These are phyloP conservation scores for Taenioides sp. DNA, from an alignment of 2,797 vertebrate genomes.

Conservation along the genomic window DNA sequence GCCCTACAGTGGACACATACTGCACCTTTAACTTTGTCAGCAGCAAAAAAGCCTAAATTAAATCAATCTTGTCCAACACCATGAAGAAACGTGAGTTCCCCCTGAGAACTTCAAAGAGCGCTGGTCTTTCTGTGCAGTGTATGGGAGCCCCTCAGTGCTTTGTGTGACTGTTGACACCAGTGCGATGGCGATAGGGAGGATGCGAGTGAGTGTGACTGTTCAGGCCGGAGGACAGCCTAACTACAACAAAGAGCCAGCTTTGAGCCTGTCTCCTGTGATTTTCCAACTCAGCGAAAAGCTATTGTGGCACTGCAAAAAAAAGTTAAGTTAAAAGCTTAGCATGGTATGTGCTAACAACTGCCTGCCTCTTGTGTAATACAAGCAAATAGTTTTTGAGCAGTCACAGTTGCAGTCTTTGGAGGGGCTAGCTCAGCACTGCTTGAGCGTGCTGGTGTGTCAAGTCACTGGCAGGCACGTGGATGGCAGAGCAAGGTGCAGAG, in stretches of 20 bases:
- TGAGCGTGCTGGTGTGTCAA: slow-evolving; percentile 9
- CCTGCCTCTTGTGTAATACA: slow-evolving; percentile 82
- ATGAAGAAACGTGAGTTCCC: slow-evolving; percentile 52
- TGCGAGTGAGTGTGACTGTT: slow-evolving; percentile 67
- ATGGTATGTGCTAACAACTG: slow-evolving; percentile 88
- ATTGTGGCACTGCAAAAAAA: slow-evolving; percentile 82
- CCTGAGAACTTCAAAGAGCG: slow-evolving; percentile 64
- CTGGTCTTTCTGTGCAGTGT: slow-evolving; percentile 66
- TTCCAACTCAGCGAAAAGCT: slow-evolving; percentile 90
- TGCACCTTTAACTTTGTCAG: neutral
- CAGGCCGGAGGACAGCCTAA: slow-evolving; percentile 68
- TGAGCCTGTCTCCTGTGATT: slow-evolving; percentile 90
- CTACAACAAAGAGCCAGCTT: slow-evolving; percentile 85
- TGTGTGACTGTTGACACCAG: slow-evolving; percentile 76
- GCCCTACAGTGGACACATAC: too few relatives aligned
- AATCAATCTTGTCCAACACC: slow-evolving; percentile 30
- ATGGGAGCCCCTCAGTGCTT: slow-evolving; percentile 74
- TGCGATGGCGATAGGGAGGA: slow-evolving; percentile 69
- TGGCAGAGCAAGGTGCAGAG: slow-evolving; percentile 4
- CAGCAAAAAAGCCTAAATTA: neutral
- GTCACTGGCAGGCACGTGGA: slow-evolving; percentile 13
- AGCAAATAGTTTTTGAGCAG: slow-evolving; percentile 79
- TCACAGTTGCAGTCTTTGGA: slow-evolving; percentile 71
- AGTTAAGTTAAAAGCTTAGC: slow-evolving; percentile 90
- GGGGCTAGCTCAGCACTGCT: slow-evolving; percentile 29